These are phyloP conservation scores for Cherax destructor DNA, from an alignment of 1,140 invertebrate species.

Conservation along the genomic window DNA sequence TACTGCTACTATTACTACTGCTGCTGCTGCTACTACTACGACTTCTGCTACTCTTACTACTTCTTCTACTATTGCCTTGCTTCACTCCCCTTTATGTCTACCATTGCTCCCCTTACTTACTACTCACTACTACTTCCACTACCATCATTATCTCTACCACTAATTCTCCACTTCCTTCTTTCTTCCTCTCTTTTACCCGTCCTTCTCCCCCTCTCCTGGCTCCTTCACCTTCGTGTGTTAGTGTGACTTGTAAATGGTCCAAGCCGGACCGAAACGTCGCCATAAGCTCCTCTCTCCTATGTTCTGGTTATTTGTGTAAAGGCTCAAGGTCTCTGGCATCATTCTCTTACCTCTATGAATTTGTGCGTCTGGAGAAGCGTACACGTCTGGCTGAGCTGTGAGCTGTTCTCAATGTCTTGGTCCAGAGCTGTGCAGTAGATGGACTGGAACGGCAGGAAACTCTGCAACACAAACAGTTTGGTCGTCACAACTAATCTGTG, in stretches of 20 bases:
- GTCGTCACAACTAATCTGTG: too few relatives aligned
- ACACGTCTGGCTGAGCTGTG: conserved; percentile 76
- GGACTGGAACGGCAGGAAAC: conserved; percentile 79
- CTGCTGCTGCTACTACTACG: too few relatives aligned
- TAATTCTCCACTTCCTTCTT: not conserved
- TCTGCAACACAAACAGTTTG: conserved; percentile 74
- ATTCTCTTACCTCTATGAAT: conserved; percentile 77
- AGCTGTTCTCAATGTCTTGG: conserved; percentile 79
- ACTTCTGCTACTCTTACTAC: not conserved
- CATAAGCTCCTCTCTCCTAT: too few relatives aligned
- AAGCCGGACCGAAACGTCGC: too few relatives aligned
- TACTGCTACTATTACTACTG: too few relatives aligned
- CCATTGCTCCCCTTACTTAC: not conserved
- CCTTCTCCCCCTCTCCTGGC: too few relatives aligned
- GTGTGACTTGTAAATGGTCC: too few relatives aligned
- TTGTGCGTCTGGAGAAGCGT: conserved; percentile 77
- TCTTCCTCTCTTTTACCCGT: not conserved
- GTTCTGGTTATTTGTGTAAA: not conserved
- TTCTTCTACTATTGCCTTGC: not conserved
- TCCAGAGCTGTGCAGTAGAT: conserved; percentile 79
- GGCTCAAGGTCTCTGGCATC: too few relatives aligned
- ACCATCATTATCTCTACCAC: not conserved
- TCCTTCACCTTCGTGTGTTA: too few relatives aligned
- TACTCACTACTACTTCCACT: not conserved
- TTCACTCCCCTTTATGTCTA: not conserved